Conservation (phyloP, 1,140 invertebrate genomes). For the Drosophila grimshawi region DNA sequence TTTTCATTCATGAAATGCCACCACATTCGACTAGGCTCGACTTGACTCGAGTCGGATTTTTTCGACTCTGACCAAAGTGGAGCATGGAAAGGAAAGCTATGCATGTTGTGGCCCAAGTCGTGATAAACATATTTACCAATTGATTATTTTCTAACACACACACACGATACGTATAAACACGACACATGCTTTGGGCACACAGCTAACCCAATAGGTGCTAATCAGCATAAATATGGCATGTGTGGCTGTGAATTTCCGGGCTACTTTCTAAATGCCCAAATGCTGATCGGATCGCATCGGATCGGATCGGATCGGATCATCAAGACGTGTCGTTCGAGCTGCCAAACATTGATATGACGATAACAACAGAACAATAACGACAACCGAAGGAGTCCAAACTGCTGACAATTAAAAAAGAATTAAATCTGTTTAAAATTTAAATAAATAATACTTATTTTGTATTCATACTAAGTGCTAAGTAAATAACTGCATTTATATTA, state of each 20-base stretch:
- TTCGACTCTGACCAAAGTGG: slow-evolving; percentile 54
- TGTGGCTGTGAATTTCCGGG: slow-evolving; percentile 53
- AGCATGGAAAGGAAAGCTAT: slow-evolving; percentile 66
- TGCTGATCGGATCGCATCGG: slow-evolving; percentile 17
- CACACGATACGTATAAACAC: slow-evolving; percentile 28
- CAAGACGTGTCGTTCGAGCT: slow-evolving; percentile 2
- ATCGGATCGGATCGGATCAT: slow-evolving; percentile 18
- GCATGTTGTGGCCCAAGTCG: slow-evolving; percentile 62
- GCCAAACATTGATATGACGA: neutral
- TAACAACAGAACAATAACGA: neutral
- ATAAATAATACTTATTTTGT: neutral
- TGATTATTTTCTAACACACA: slow-evolving; percentile 72
- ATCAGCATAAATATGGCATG: slow-evolving; percentile 71
- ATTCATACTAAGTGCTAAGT: too few species aligned
- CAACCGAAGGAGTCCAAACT: neutral
- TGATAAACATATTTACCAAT: slow-evolving; percentile 83
- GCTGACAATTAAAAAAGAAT: neutral
- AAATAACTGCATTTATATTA: too few species aligned
- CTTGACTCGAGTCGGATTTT: neutral
- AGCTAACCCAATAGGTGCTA: slow-evolving; percentile 70
- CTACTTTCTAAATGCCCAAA: slow-evolving; percentile 63
- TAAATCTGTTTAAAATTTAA: neutral
- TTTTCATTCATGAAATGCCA: slow-evolving; percentile 43
- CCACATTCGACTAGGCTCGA: neutral
- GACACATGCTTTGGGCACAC: slow-evolving; percentile 52